Base-by-base conservation (phyloP, 2,888 invertebrate species). In the Dione juno region DNA sequence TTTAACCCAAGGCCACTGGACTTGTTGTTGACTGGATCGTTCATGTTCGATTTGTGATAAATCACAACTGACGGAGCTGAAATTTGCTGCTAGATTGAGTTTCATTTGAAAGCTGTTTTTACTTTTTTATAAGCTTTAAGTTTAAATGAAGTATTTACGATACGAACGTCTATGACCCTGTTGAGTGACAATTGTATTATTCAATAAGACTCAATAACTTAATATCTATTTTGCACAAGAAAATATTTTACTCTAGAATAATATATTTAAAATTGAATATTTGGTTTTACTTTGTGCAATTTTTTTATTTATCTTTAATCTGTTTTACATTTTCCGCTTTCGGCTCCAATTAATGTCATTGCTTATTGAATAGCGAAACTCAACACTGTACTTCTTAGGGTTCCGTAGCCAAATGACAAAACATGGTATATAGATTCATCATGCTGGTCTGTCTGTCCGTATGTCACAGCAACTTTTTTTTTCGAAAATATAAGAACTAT, bases 151-250 rank as follows among this genome's bases (percentile, higher is more conserved):
- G 28, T n/a, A 10, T 35, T 1, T 1, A 19, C 10, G n/a, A 35
- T 9, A 28, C 53, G 35, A 54, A 54, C 35, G 53, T 54, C 53
- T 54, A 35, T 35, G 53, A 54, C 53, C 53, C 35, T 35, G 53
- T 53, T n/a, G 53, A n/a, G 53, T 54, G 53, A 54, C 28, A n/a
- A 35, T 3, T 28, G 5, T 28, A 28, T 28, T 28, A 54, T 35
- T 35, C 11, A 53, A 28, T 53, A 35, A 35, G 14, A n/a, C 1
- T 28, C 14, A 14, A 53, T 19, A 50, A 50, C 11, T 11, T 16
- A 50, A 19, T 50, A 19, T 48, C 48, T 16, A 50, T 19, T 50
- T 50, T 11, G 11, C 11, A 11, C 0, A 50, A 50, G 6, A 19
- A 50, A 48, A 3, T 52, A 52, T 21, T 52, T 21, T 21, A 13